Conservation (phyloP, 2,888 invertebrate species). For the Dastarcus helophoroides region DNA sequence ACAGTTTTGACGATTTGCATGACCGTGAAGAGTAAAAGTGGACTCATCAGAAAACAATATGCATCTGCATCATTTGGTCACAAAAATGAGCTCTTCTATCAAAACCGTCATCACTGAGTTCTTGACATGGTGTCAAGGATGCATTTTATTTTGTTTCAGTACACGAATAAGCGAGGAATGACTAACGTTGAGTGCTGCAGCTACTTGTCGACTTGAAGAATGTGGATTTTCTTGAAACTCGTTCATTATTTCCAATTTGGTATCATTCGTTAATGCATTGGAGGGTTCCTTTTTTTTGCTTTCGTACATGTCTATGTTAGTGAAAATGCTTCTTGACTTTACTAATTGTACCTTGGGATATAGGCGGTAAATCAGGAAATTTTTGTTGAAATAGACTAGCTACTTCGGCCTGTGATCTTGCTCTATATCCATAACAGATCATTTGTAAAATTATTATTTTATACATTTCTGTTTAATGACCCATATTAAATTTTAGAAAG, state of each 20-base stretch:
- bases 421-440: constrained; percentile 4
- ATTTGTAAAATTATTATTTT: constrained; percentile 1
- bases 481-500: constrained; percentile 1
- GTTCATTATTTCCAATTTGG: constrained; percentile 6
- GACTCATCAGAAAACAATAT: no score
- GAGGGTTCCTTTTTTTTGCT: constrained; percentile 5
- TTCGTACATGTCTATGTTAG: constrained; percentile 7
- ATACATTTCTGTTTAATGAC: constrained; percentile 1
- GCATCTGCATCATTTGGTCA: no score
- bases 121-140: no score
- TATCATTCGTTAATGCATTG: constrained; percentile 6
- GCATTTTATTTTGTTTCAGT: no score
- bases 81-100: no score
- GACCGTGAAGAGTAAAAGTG: no score
- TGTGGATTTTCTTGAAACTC: constrained; percentile 6
- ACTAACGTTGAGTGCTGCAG: background rate
- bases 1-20: no score
- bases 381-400: constrained; percentile 8
- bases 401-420: constrained; percentile 8
- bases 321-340: constrained; percentile 10
- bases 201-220: constrained; percentile 3
- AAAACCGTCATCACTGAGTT: no score
- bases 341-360: constrained; percentile 10
- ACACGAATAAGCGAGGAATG: no score
- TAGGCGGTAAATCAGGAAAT: constrained; percentile 9